Evolutionary conservation across 2,797 vertebrate genomes (phyloP), one percentile per base, ranked within the genome.

Genomic region (Peromyscus melanophrys): DNA sequence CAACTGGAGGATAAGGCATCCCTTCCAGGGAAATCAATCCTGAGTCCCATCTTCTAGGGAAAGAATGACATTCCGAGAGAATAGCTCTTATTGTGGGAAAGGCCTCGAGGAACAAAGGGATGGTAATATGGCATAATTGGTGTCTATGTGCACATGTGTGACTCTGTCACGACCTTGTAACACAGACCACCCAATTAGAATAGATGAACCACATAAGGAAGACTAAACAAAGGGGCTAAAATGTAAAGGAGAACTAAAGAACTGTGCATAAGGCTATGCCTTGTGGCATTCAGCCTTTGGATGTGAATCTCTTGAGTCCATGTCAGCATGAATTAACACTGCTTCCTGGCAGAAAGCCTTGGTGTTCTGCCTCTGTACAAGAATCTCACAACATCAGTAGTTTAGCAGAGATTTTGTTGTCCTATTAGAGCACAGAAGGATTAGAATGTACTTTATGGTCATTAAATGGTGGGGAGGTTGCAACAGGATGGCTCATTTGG

Each of bases 391-490:
- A 16, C 89, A 17, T 85, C 25, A 52, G 61, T 8, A 87, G 31
- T 83, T 69, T 81, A 49, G 40, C 43, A 84, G 40, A 95, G 40
- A 71, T 90, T 81, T 87, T 85, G 34, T 52, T 88, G 13, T 90
- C n/a, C 7, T 0, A 13, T 16, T 0, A 21, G 37, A 76, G 46
- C 6, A 61, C 8, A 46, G 57, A 76, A 84, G 57, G 4, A 31
- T 84, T 13, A 76, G 65, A 92, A 46, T 90, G 34, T 71, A 76
- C 49, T 78, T 55, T 78, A 14, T 65, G 49, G 29, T 23, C 25
- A n/a, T 61, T 78, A 96, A 94, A 43, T 78, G 46, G 81, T 65
- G 89, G 90, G 65, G 25, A 89, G 63, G 14, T 7, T 19, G 40
- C 43, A 31, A 29, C 13, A 8, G 46, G 82, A 46, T 65, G 61